phyloP scores from a whole-genome alignment of 2,797 vertebrate genomes.

The Poecilia gillii region DNA sequence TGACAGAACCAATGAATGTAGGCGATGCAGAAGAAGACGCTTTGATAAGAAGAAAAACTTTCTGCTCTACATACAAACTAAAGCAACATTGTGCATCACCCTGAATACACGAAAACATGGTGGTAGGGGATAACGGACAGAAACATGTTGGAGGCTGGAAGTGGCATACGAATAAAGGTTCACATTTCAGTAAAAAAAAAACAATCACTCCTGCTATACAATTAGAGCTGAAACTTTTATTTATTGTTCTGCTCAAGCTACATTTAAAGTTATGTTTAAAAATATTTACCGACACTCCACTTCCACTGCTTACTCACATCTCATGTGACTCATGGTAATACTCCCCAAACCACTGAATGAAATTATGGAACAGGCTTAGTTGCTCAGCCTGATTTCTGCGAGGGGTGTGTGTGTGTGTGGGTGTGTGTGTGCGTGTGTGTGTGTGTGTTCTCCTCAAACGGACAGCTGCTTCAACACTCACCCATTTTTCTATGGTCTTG shows the following conservation, averaged over 20 bases:
- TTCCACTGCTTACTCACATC: constrained; percentile 57
- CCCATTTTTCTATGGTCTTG: constrained; percentile 33
- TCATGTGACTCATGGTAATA: constrained; percentile 67
- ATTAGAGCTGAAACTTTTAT: not conserved
- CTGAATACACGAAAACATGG: not conserved
- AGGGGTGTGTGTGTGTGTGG: constrained; percentile 26
- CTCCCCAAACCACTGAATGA: constrained; percentile 63
- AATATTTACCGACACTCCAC: constrained; percentile 61
- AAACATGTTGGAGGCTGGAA: not conserved
- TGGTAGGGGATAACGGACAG: not conserved
- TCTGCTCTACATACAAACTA: not conserved
- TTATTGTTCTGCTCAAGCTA: not conserved
- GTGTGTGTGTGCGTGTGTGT: too few species aligned
- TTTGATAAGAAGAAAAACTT: not conserved
- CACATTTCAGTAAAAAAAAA: not conserved
- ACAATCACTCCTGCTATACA: not conserved
- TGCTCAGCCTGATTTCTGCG: constrained; percentile 35
- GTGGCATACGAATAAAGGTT: not conserved
- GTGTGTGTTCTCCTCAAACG: constrained; percentile 38
- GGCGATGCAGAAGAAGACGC: not conserved
- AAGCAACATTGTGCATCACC: not conserved
- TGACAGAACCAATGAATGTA: not conserved
- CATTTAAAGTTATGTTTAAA: not conserved
- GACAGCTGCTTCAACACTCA: constrained; percentile 30
- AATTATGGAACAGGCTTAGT: constrained; percentile 66